phyloP scores from a whole-genome alignment of 1,140 invertebrate species.

The Bombus confusus region DNA sequence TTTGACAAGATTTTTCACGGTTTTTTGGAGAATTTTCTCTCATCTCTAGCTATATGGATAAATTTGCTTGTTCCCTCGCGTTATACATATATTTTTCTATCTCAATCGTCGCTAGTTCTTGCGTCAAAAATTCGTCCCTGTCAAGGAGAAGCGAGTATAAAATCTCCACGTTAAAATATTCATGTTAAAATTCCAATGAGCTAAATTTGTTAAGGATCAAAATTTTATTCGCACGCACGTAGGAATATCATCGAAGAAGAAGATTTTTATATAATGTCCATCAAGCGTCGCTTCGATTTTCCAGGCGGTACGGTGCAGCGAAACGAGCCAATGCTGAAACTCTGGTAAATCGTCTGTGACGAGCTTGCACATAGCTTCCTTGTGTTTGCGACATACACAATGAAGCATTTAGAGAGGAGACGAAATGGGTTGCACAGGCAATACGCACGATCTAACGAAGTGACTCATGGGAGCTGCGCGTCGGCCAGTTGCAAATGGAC shows the following conservation, averaged over 20 bases:
- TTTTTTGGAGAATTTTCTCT: too few species aligned
- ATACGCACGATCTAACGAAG: conserved; percentile 56
- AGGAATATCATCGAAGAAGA: background rate
- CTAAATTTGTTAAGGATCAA: background rate
- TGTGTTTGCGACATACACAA: conserved; percentile 35
- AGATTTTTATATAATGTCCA: conserved; percentile 11
- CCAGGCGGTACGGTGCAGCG: background rate
- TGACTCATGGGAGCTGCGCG: conserved; percentile 47
- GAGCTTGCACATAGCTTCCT: background rate
- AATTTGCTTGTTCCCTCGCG: too few species aligned
- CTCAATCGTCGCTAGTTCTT: too few species aligned
- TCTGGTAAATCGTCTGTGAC: conserved; percentile 57
- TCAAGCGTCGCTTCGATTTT: conserved; percentile 31
- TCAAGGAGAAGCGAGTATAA: background rate
- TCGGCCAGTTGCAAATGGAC: conserved; percentile 55
- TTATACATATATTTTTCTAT: too few species aligned
- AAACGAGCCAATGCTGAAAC: conserved; percentile 12
- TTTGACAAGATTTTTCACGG: too few species aligned
- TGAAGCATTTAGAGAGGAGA: conserved; percentile 37
- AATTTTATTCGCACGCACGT: background rate
- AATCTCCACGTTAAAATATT: background rate
- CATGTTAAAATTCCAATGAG: background rate
- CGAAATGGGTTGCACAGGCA: conserved; percentile 8
- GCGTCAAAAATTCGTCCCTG: background rate
- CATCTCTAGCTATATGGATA: too few species aligned